Evolutionary conservation across 2,797 vertebrate genomes (phyloP).

Genomic region (Morus bassanus): DNA sequence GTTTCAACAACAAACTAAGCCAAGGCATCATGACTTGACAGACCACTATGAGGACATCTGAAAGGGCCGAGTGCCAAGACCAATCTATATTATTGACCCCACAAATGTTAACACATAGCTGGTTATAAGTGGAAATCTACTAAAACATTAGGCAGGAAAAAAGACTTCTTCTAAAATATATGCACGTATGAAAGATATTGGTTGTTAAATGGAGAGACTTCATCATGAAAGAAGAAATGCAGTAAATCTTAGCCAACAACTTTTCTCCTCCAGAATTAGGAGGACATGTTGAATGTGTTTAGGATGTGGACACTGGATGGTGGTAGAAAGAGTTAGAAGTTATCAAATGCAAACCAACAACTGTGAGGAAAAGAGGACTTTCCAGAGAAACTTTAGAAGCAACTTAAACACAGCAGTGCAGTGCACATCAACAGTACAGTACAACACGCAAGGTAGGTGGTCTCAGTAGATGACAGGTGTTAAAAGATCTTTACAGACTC

Average conservation of each 20-base stretch:
- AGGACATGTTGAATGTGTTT: neutral
- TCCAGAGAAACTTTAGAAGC: neutral
- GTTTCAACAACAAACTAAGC: neutral
- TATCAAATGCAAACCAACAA: neutral
- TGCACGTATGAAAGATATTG: neutral
- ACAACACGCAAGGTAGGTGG: neutral
- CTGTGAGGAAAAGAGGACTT: neutral
- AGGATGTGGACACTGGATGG: neutral
- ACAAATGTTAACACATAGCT: neutral
- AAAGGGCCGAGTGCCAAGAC: neutral
- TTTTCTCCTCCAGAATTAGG: neutral
- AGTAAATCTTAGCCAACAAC: neutral
- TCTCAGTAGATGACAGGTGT: neutral
- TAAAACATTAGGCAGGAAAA: neutral
- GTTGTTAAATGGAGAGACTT: constrained; percentile 1
- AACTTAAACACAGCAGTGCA: neutral
- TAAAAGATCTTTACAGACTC: neutral
- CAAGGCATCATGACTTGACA: neutral
- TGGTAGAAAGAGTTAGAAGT: neutral
- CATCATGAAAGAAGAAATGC: neutral
- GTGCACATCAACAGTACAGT: neutral
- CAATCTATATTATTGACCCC: neutral
- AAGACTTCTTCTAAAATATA: neutral
- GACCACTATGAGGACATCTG: neutral
- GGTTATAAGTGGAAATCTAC: neutral